Base-by-base conservation (phyloP, 2,888 invertebrate genomes). In the Rosalia funebris region DNA sequence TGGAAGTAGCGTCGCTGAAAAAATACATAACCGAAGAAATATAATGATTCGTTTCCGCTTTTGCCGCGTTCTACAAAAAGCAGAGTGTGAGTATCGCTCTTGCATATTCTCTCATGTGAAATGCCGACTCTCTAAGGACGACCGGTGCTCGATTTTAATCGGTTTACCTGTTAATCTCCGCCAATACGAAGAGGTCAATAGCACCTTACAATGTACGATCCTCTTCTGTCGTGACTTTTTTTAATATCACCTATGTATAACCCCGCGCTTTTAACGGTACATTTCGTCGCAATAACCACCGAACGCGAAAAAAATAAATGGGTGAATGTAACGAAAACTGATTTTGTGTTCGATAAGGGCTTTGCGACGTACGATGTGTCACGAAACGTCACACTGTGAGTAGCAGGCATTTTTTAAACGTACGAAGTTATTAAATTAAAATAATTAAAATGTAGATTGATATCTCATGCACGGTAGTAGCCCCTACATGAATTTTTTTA, bases 121-220 rank as follows among this genome's bases (percentile, higher is more conserved):
- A 65, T 65, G 66, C 71, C 73, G 71, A 70, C 68, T 69, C 64
- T 67, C 66, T 69, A 71, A 70, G 70, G 65, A 53, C 62, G 61
- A 64, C 70, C 68, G 69, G 72, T 74, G 74, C 73, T 74, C 76
- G 75, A 76, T 77, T 78, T 79, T 78, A 78, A 79, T 79, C 79
- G 77, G 75, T 79, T 79, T 78, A 79, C 78, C 76, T 78, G 77
- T 78, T 79, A 78, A 79, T 79, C 77, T 77, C 72, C 72, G 71
- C 74, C 75, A 75, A 73, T 73, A 73, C 70, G 73, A 61, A 57
- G 68, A 72, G 78, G 78, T 79, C 79, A 79, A 79, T 75, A 79
- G 74, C 79, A 77, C 74, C 71, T 75, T 65, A 71, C 69, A 70
- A 71, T 74, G 71, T 72, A 71, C 73, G 75, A 74, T 74, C 71